phyloP scores from a whole-genome alignment of 1,140 invertebrate species.

The Aethina tumida region DNA sequence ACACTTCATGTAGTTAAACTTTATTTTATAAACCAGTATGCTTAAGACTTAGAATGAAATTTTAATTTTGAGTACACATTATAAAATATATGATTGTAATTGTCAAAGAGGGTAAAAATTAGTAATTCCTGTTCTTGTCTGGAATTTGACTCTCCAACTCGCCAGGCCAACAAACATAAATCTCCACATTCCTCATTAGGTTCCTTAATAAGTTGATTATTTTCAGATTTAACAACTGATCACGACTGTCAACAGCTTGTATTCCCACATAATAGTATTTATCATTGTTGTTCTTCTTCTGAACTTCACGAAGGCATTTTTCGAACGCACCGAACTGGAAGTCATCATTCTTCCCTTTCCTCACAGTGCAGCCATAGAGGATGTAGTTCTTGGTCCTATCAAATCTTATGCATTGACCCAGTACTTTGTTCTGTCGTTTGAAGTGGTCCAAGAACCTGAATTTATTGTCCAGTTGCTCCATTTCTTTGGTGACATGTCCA shows the following conservation, averaged over 20 bases:
- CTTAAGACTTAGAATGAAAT: too few species aligned
- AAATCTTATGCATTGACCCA: slow-evolving; percentile 6
- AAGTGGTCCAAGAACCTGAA: slow-evolving; percentile 17
- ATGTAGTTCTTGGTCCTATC: slow-evolving; percentile 13
- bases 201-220: slow-evolving; percentile 21
- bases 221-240: slow-evolving; percentile 21
- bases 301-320: slow-evolving; percentile 20
- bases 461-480: slow-evolving; percentile 21
- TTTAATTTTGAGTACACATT: too few species aligned
- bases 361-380: slow-evolving; percentile 24
- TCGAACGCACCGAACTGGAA: slow-evolving; percentile 17
- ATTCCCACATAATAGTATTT: slow-evolving; percentile 18
- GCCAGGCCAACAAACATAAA: slow-evolving; percentile 22
- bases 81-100: too few species aligned
- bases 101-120: too few species aligned
- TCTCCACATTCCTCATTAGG: slow-evolving; percentile 13
- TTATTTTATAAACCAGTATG: too few species aligned
- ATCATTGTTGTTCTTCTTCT: slow-evolving; percentile 11
- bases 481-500: slow-evolving; percentile 19
- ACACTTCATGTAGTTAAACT: too few species aligned
- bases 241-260: slow-evolving; percentile 15
- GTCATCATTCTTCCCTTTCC: slow-evolving; percentile 11
- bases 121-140: too few species aligned
- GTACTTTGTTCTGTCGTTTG: slow-evolving; percentile 6
- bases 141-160: too few species aligned